Base-by-base conservation (phyloP, 2,113 vertebrate genomes). In the Elanus axillaris region DNA sequence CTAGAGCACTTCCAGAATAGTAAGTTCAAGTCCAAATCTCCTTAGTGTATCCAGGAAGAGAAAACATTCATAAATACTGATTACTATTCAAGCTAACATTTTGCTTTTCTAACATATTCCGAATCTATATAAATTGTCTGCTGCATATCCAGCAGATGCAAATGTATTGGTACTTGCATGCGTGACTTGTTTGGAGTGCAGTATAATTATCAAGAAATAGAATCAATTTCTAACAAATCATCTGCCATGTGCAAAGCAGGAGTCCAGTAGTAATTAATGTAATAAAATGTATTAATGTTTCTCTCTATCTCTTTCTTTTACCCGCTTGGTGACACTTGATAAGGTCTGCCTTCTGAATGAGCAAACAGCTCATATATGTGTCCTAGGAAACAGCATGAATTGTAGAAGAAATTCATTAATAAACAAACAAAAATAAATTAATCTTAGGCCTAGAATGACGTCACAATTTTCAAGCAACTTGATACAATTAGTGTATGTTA, bases 171-270 rank as follows among this genome's bases (percentile, higher is more conserved):
- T 90, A 91, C 63, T 48, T 74, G 88, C 68, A 73, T 36, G 82
- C 36, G 32, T 90, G 94, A 81, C 91, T 97, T 80, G 75, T 43
- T 93, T 90, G 90, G 83, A 93, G 75, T 66, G 63, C 67, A 50
- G 67, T 74, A 48, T 94, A 95, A 97, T 98, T 91, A 96, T 94
- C 93, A 84, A 94, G 91, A 95, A 94, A 95, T 45, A 94, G 92
- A 96, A 97, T 93, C 95, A 95, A 88, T 89, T 96, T 91, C 96
- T 96, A 97, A 91, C 66, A 96, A 97, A 97, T 97, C 96, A 96
- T 91, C 87, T 74, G 71, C 83, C 82, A 32, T 45, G 59, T 80
- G 94, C 92, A 95, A 95, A 91, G 82, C 90, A 77, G 90, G 67
- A 93, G 79, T 60, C 91, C 74, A 66, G 82, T 38, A 87, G 75